Conservation (phyloP, 2,888 invertebrate genomes). For the Ceratothoa steindachneri region DNA sequence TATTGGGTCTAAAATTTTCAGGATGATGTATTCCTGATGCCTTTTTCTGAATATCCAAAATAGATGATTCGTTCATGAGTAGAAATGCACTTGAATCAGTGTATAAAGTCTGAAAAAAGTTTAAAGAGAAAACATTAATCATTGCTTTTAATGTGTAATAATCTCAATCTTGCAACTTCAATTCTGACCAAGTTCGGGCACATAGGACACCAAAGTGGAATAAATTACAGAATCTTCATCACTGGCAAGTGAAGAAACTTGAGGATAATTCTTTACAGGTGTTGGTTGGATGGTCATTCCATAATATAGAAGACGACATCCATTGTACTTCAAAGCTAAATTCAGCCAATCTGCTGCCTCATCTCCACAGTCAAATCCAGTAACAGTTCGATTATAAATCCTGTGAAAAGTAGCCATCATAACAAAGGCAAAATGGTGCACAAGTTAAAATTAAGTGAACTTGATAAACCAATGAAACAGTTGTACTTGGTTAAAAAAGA, state of each 20-base stretch:
- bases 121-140: neutral
- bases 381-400: constrained; percentile 55
- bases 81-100: constrained; percentile 67
- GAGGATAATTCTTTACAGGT: neutral
- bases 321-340: constrained; percentile 52
- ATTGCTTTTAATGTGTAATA: no score
- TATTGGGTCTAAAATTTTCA: constrained; percentile 66
- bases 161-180: no score
- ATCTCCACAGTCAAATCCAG: constrained; percentile 69
- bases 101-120: constrained; percentile 50
- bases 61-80: constrained; percentile 64
- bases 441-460: no score
- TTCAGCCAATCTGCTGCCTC: constrained; percentile 71
- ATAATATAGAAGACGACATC: constrained; percentile 55
- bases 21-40: constrained; percentile 56
- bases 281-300: constrained; percentile 11
- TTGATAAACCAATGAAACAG: no score
- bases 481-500: no score
- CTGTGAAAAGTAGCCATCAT: constrained; percentile 48
- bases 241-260: neutral
- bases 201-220: no score
- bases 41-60: constrained; percentile 64
- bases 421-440: no score
- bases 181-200: no score
- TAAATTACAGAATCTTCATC: neutral